A percentile compares a stretch with the other conserved stretches of the same genome.
phyloP scores from a whole-genome alignment of 2,888 invertebrate genomes.

The Diarsia brunnea region DNA sequence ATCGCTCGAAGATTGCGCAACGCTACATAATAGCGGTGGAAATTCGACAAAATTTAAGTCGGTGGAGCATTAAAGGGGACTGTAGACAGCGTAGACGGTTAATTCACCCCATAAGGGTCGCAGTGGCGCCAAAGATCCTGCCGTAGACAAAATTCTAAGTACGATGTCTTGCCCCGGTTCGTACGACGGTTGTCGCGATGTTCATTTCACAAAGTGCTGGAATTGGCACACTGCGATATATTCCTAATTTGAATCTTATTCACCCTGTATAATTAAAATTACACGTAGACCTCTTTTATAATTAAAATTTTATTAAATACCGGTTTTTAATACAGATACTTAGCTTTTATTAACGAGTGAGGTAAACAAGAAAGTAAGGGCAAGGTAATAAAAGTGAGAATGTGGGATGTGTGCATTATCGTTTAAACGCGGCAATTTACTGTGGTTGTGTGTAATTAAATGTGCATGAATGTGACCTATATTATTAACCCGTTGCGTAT shows the following conservation, averaged over 20 bases:
- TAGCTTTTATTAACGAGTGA: conserved; percentile 22
- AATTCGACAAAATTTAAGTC: conserved; percentile 90
- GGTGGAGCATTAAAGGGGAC: conserved; percentile 89
- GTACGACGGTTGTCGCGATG: conserved; percentile 65
- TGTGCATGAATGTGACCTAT: conserved; percentile 53
- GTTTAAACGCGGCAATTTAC: conserved; percentile 28
- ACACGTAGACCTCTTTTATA: conserved; percentile 17
- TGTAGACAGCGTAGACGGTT: conserved; percentile 85
- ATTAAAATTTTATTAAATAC: conserved; percentile 19
- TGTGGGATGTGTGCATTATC: conserved; percentile 26
- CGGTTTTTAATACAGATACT: conserved; percentile 26
- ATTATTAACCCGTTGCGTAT: conserved; percentile 49
- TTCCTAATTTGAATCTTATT: conserved; percentile 48
- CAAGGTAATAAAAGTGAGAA: conserved; percentile 48
- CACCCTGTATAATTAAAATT: conserved; percentile 27
- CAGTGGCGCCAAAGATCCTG: conserved; percentile 88
- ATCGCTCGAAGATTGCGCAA: conserved; percentile 84
- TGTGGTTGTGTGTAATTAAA: conserved; percentile 38
- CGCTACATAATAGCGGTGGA: conserved; percentile 85
- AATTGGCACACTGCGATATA: conserved; percentile 60
- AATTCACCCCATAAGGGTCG: conserved; percentile 90
- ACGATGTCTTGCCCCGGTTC: conserved; percentile 78
- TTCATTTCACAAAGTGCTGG: conserved; percentile 66
- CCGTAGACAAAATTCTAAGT: conserved; percentile 89
- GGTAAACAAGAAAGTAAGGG: conserved; percentile 44